Evolutionary conservation across 1,140 invertebrate genomes (phyloP).

Genomic region (Drosophila lowei): DNA sequence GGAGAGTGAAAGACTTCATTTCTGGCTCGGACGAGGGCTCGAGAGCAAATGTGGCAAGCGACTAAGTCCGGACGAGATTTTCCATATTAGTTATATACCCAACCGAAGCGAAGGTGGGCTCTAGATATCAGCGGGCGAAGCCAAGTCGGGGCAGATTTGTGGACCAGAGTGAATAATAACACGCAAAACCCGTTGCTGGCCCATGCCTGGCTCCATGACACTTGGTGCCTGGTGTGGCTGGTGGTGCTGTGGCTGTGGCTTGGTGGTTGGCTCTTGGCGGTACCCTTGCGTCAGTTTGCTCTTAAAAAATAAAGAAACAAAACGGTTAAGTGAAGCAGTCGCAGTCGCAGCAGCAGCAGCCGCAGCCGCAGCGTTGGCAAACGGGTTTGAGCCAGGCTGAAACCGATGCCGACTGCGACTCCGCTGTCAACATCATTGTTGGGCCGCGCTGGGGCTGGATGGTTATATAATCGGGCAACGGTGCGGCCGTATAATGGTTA

Average conservation of each 20-base stretch:
- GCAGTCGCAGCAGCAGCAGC: conserved; percentile 31
- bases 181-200: conserved; percentile 70
- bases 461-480: conserved; percentile 67
- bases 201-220: conserved; percentile 52
- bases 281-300: conserved; percentile 77
- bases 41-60: conserved; percentile 65
- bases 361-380: conserved; percentile 17
- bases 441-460: conserved; percentile 48
- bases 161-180: conserved; percentile 45
- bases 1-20: conserved; percentile 60
- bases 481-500: conserved; percentile 65
- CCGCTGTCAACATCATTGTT: conserved; percentile 64
- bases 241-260: conserved; percentile 22
- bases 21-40: conserved; percentile 61
- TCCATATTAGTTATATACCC: conserved; percentile 67
- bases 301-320: conserved; percentile 57
- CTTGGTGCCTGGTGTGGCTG: conserved; percentile 33
- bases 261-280: conserved; percentile 13
- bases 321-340: conserved; percentile 60
- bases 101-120: conserved; percentile 20
- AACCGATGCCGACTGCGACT: conserved; percentile 17
- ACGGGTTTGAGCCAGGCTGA: conserved; percentile 30
- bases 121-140: neutral
- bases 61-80: conserved; percentile 62
- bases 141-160: conserved; percentile 23